Evolutionary conservation across 2,797 vertebrate species (phyloP).

Genomic region (Morelia viridis): DNA sequence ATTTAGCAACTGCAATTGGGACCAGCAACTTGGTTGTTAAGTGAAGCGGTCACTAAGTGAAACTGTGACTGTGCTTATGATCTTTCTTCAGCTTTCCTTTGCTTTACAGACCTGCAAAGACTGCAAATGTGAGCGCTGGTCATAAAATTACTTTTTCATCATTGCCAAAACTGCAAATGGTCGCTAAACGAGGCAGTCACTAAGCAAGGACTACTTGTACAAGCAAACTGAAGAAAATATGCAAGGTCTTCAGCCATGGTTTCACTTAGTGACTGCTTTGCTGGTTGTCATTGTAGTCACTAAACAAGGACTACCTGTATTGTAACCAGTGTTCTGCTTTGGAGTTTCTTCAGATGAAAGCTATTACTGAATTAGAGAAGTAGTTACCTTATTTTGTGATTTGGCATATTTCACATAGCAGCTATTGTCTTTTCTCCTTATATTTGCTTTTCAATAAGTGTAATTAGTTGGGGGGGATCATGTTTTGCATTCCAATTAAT

Average conservation of each 20-base stretch:
- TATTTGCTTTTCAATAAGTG: neutral
- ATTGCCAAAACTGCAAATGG: too few relatives aligned
- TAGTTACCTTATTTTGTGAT: neutral
- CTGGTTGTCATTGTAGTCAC: neutral
- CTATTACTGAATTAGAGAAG: neutral
- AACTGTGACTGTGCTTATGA: too few relatives aligned
- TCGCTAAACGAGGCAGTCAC: too few relatives aligned
- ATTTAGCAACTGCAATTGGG: too few relatives aligned
- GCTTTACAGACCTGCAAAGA: too few relatives aligned
- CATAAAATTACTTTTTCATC: too few relatives aligned
- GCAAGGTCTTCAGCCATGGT: neutral
- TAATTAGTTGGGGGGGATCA: neutral
- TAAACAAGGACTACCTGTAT: neutral
- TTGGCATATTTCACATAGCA: neutral
- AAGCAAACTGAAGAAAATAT: neutral
- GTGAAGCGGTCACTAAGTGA: too few relatives aligned
- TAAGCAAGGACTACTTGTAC: too few relatives aligned
- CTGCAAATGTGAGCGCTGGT: too few relatives aligned
- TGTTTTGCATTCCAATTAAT: neutral
- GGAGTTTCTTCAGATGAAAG: neutral
- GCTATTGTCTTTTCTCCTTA: neutral
- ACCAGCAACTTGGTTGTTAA: too few relatives aligned
- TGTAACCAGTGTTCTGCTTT: neutral
- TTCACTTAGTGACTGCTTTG: neutral
- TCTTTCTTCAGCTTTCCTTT: too few relatives aligned